Evolutionary conservation across 2,888 invertebrate genomes (phyloP), one percentile per base, ranked within the genome.

Genomic region (Ephialtes manifestator): DNA sequence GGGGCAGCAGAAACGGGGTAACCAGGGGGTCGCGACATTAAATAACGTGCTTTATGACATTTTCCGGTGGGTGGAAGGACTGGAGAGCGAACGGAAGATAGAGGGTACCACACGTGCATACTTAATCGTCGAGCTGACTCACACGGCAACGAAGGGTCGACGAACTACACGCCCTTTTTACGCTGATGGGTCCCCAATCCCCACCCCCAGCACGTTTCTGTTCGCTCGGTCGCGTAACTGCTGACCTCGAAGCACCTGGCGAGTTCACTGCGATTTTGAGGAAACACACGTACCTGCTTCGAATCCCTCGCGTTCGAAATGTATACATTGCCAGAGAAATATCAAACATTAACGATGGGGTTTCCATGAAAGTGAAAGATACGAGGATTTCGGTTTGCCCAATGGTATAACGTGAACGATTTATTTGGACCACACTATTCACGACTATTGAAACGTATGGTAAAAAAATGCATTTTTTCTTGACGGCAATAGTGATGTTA

Each of bases 51-150:
- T 87, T 90, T 87, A 90, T 90, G 89, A 91, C 87, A 88, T 90
- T 91, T 91, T 92, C 91, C 91, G 91, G 91, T 91, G 88, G 83
- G 85, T 89, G 88, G 90, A 89, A 87, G 89, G 48, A 63, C 35
- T 28, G 60, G 67, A 63, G 51, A 55, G 68, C 53, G 15, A 85
- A 70, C 74, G 81, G 78, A 78, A 82, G 82, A 77, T 63, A 88
- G 87, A 86, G 87, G 88, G 90, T 91, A 89, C 89, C 90, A 85
- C 87, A 87, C 90, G 88, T 87, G 90, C 89, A 88, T 86, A 87
- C 88, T 90, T 88, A 89, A 88, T 89, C 88, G 88, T 77, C 82
- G 84, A 87, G 87, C 87, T 91, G 89, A 90, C 88, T 91, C 90
- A 88, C 86, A 87, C 86, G 83, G 77, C 74, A 58, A 81, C 84